Evolutionary conservation across 2,113 vertebrate species (phyloP), one percentile per base, ranked within the genome.

Genomic region (Ploceus nigricollis): DNA sequence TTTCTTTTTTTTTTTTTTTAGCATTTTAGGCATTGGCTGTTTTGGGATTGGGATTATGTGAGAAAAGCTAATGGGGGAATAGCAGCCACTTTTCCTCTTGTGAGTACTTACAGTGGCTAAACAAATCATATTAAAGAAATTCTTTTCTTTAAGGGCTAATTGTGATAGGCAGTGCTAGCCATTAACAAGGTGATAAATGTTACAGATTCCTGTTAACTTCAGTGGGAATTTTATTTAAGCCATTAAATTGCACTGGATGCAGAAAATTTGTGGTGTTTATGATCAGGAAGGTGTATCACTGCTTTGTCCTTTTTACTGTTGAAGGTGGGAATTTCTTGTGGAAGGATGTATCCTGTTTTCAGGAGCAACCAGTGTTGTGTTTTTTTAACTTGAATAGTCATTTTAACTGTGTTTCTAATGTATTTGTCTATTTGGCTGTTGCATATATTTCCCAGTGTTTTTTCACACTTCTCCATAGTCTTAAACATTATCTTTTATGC

Each of bases 121-220:
- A 89, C 54, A 83, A 64, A 18, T 85, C 53, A 63, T 48, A 60
- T 40, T 69, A 51, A 30, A 85, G 71, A 86, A 90, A 80, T 54
- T 64, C 2, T 89, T 93, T 78, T 76, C 66, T 94, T 88, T 56
- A 58, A 72, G 42, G 35, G 54, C 64, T 93, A 86, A 93, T 90
- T 11, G n/a, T 90, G 92, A 86, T 78, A 86, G 72, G 64, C 90
- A 81, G 87, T 66, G 33, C 37, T 72, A 72, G 66, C 57, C 33
- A 66, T 78, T 96, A 88, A 87, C 35, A 77, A 88, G 82, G 85
- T 91, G 92, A 90, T 93, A 90, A 92, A 86, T 91, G 61, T 75
- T 83, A 68, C 51, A 64, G 56, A 63, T 81, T 90, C 71, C 72
- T 83, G 76, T 78, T 88, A 60, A 92, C 5, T 69, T 92, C 76